Conservation (phyloP, 2,113 vertebrate species). For the Lonchura striata region DNA sequence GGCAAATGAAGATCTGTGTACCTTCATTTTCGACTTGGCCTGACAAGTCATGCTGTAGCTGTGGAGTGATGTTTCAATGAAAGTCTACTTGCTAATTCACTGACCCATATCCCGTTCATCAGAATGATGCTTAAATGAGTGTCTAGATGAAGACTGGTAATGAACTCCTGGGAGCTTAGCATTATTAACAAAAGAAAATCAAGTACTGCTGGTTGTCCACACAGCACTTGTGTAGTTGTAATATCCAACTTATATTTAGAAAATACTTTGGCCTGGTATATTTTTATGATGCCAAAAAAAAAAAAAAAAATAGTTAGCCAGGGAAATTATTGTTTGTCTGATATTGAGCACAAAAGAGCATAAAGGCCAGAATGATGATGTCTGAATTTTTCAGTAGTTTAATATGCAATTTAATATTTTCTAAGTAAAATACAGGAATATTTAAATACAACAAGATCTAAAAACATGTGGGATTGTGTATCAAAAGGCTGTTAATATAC, state of each 20-base stretch:
- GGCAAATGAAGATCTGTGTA: background rate
- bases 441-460: background rate
- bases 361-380: background rate
- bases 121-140: background rate
- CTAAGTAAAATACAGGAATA: background rate
- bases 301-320: background rate
- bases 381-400: background rate
- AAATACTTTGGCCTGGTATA: background rate
- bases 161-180: background rate
- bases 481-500: background rate
- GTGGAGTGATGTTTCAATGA: background rate
- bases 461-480: background rate
- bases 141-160: background rate
- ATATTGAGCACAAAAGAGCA: background rate
- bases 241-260: background rate
- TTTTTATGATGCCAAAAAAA: background rate
- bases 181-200: background rate
- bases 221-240: background rate
- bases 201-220: background rate
- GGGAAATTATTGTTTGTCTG: background rate
- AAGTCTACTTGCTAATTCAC: background rate
- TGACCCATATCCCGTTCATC: conserved; percentile 21
- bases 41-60: background rate
- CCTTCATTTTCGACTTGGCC: background rate
- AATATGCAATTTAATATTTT: background rate